A percentile compares a stretch with the other conserved stretches of the same genome.
Conservation (phyloP, 2,797 vertebrate genomes). For the Salarias fasciatus region DNA sequence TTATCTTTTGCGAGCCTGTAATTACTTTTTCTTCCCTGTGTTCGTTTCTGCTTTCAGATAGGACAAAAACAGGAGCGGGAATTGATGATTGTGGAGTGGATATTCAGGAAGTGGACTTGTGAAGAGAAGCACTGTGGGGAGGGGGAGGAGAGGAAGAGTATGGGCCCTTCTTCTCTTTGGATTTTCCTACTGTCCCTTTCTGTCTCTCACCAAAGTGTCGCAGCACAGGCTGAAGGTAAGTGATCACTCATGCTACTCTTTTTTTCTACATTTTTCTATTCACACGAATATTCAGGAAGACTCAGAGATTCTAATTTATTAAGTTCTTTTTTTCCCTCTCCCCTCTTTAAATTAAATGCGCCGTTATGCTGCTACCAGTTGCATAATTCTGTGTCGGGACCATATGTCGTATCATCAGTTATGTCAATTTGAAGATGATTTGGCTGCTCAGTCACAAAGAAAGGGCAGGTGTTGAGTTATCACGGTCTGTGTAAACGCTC, state of each 20-base stretch:
- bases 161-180: slow-evolving; percentile 75
- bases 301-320: too few relatives aligned
- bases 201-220: slow-evolving; percentile 63
- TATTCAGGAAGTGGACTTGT: slow-evolving; percentile 50
- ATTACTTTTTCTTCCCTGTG: slow-evolving; percentile 35
- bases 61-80: slow-evolving; percentile 43
- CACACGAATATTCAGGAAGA: too few relatives aligned
- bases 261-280: too few relatives aligned
- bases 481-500: slow-evolving; percentile 28
- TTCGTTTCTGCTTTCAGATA: slow-evolving; percentile 69
- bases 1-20: slow-evolving; percentile 47
- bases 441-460: slow-evolving; percentile 25
- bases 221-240: slow-evolving; percentile 82
- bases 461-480: slow-evolving; percentile 41
- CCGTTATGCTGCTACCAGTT: too few relatives aligned
- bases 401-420: neutral
- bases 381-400: neutral
- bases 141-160: slow-evolving; percentile 67
- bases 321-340: too few relatives aligned
- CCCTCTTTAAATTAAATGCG: neutral
- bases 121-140: slow-evolving; percentile 32
- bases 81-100: slow-evolving; percentile 67
- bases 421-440: neutral
- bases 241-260: too few relatives aligned
- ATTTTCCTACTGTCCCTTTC: slow-evolving; percentile 76